phyloP scores from a whole-genome alignment of 2,797 vertebrate genomes.

The Choloepus didactylus region DNA sequence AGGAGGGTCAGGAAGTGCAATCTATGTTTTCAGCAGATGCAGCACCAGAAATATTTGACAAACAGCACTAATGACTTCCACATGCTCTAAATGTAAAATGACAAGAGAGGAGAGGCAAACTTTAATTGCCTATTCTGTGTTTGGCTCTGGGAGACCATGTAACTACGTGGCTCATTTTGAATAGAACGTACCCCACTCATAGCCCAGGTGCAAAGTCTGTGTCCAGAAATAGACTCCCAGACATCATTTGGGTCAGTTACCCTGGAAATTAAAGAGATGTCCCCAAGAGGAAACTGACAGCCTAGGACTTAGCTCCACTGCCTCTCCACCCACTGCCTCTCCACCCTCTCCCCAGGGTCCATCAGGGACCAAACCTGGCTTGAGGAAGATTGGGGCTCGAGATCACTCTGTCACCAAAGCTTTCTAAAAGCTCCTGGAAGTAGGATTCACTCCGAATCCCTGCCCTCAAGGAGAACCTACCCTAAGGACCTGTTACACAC shows the following conservation, averaged over 20 bases:
- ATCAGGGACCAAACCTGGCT: not conserved
- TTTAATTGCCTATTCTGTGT: slow-evolving; percentile 80
- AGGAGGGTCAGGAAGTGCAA: slow-evolving; percentile 82
- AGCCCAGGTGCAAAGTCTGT: slow-evolving; percentile 69
- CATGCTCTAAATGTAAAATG: slow-evolving; percentile 84
- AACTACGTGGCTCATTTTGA: slow-evolving; percentile 70
- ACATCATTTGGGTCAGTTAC: slow-evolving; percentile 67
- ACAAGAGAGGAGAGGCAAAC: slow-evolving; percentile 69
- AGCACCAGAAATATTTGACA: slow-evolving; percentile 84
- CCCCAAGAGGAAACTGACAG: slow-evolving; percentile 69
- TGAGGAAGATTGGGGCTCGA: not conserved
- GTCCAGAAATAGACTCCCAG: slow-evolving; percentile 74
- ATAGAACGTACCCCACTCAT: slow-evolving; percentile 62
- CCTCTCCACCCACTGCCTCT: not conserved
- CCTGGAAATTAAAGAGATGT: slow-evolving; percentile 68
- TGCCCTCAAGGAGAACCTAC: not conserved
- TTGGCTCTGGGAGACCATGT: slow-evolving; percentile 73
- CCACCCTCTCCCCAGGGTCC: not conserved
- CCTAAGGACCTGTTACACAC: not conserved
- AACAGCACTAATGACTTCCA: slow-evolving; percentile 85
- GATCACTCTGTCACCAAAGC: not conserved
- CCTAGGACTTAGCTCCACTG: not conserved
- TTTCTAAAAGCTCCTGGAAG: slow-evolving; percentile 16
- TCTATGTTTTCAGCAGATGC: slow-evolving; percentile 84
- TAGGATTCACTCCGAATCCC: not conserved